Evolutionary conservation across 2,113 vertebrate species (phyloP), one percentile per base, ranked within the genome.

Genomic region (Heterochromis multidens): DNA sequence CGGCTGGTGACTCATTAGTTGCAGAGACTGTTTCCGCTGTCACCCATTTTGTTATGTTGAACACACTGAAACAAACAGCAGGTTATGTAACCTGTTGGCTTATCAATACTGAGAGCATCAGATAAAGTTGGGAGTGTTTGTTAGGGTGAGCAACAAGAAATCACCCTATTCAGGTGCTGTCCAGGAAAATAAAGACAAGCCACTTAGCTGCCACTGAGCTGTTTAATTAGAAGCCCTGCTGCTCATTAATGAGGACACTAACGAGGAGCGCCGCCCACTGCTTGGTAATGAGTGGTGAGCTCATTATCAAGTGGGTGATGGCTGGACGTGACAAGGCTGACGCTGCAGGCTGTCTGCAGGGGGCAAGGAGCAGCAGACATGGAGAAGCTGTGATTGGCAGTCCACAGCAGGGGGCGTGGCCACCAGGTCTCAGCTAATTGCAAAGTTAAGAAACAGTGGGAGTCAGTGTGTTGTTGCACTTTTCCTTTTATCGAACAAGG

Each of bases 241-340:
- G 94, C 85, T 93, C 82, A 49, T 90, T 95, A 96, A 96, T 82
- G 93, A 95, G 94, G 83, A 94, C 87, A 74, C 90, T 94, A 93
- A 95, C 60, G 40, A 86, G 83, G 65, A 76, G 77, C 37, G 23
- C 85, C 88, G 62, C 94, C 93, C 77, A 91, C 93, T 77, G 93
- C 82, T 93, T 40, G 17, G 35, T 94, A 95, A 94, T 80, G 89
- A 93, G 81, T 7, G 78, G 83, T 31, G 35, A 79, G 88, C 77
- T 86, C 27, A 37, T 87, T 89, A 86, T 59, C 37, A 23, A 56
- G 54, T 72, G 52, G 79, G 88, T 9, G 19, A 61, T 16, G 37
- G 77, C 81, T 21, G 83, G 88, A 89, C 88, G 65, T 25, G 37
- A 62, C 43, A 21, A 13, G 17, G 58, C 82, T 5, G 4, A 35